These are phyloP conservation scores for Karalla daura DNA, from an alignment of 2,797 vertebrate species.

Conservation along the genomic window DNA sequence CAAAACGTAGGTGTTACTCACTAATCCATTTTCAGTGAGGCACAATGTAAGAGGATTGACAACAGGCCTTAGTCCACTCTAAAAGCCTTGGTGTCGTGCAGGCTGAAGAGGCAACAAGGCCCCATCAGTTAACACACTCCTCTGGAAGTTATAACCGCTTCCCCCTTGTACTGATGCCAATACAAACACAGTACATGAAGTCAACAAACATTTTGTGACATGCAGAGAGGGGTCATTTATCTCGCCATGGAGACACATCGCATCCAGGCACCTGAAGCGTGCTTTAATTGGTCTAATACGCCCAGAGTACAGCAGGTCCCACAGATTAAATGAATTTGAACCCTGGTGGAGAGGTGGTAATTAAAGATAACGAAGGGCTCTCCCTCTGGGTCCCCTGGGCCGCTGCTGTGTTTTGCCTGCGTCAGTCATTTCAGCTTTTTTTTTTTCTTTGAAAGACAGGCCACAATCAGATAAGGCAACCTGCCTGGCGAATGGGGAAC, in stretches of 20 bases:
- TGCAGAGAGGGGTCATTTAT: slow-evolving; percentile 15
- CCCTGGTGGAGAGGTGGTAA: slow-evolving; percentile 77
- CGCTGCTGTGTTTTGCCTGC: slow-evolving; percentile 64
- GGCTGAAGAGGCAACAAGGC: slow-evolving; percentile 11
- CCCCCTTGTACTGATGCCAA: neutral
- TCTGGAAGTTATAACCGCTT: neutral
- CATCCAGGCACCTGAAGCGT: slow-evolving; percentile 46
- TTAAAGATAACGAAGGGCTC: slow-evolving; percentile 85
- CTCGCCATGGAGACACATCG: slow-evolving; percentile 66
- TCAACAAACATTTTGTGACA: slow-evolving; percentile 18
- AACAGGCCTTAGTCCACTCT: slow-evolving; percentile 65
- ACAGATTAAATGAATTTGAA: slow-evolving; percentile 81
- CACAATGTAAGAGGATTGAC: slow-evolving; percentile 86
- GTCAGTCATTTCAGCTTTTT: slow-evolving; percentile 79
- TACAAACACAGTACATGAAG: neutral
- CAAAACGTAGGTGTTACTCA: slow-evolving; percentile 74
- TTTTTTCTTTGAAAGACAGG: slow-evolving; percentile 43
- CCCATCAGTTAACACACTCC: neutral
- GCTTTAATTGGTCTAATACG: slow-evolving; percentile 81
- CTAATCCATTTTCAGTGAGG: slow-evolving; percentile 85
- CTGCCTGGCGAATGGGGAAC: slow-evolving; percentile 49
- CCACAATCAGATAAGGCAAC: slow-evolving; percentile 25
- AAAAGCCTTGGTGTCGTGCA: slow-evolving; percentile 60
- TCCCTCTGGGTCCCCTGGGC: slow-evolving; percentile 73
- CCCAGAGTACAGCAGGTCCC: slow-evolving; percentile 62